These are phyloP conservation scores for Acheta domesticus DNA, from an alignment of 2,888 invertebrate species.

Conservation along the genomic window DNA sequence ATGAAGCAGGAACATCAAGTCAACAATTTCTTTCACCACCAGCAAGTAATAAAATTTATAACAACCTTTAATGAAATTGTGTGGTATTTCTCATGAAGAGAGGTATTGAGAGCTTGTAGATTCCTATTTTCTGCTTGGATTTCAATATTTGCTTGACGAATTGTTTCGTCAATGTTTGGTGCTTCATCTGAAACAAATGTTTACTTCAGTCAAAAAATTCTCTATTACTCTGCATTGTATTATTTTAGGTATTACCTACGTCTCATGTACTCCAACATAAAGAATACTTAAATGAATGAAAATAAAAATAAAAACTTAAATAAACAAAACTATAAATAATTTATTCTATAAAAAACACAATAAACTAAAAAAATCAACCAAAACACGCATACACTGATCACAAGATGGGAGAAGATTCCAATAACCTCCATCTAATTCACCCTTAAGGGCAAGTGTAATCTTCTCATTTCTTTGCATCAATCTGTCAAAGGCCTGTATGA, in stretches of 20 bases:
- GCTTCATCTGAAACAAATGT: conserved; percentile 55
- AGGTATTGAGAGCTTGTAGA: conserved; percentile 85
- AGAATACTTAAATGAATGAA: background rate
- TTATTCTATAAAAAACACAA: conserved; percentile 26
- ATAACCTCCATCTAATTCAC: conserved; percentile 67
- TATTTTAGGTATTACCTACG: too few relatives aligned
- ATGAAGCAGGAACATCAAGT: too few relatives aligned
- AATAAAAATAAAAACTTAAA: conserved; percentile 21
- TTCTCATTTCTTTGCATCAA: conserved; percentile 94
- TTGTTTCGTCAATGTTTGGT: conserved; percentile 73
- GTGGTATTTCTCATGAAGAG: conserved; percentile 89
- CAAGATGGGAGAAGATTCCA: conserved; percentile 36
- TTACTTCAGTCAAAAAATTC: conserved; percentile 28
- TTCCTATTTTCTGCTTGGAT: conserved; percentile 87
- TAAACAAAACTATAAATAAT: conserved; percentile 21
- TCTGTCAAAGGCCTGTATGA: conserved; percentile 93
- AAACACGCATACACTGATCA: conserved; percentile 37
- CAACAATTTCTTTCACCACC: too few relatives aligned
- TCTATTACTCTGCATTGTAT: background rate
- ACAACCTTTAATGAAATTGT: conserved; percentile 77
- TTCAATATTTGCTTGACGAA: conserved; percentile 80
- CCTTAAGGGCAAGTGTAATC: conserved; percentile 82
- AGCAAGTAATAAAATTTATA: too few relatives aligned
- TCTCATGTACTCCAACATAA: too few relatives aligned
- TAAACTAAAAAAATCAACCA: conserved; percentile 28